Base-by-base conservation (phyloP, 1,140 invertebrate genomes). In the Vanessa atalanta region DNA sequence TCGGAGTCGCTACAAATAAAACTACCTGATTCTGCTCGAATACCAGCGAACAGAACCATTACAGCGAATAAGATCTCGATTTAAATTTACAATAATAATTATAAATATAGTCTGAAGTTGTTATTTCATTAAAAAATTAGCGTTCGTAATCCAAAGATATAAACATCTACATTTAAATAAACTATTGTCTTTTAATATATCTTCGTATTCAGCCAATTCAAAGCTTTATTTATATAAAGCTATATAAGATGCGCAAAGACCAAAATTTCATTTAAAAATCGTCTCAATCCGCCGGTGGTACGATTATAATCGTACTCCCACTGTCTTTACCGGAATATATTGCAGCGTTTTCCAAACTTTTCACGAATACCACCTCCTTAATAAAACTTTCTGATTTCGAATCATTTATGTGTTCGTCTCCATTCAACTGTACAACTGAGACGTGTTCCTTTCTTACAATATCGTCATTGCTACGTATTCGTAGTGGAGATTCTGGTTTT, bases 201-300 rank as follows among this genome's bases (percentile, higher is more conserved):
- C 16, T 9, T 23, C 16, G 20, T 23, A 57, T 20, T 57, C 53
- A 57, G 16, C 2, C 4, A 23, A 16, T 9, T 53, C n/a, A 16
- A 23, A 57, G 16, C 53, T 57, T 57, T 16, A 23, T 61, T 20
- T 9, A 43, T 63, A 48, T 48, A 61, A 70, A 70, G 68, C 68
- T 63, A 31, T 63, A 70, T 12, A 57, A 65, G 37, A 43, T 5
- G 20, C 6, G 63, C 63, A 20, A 47, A 16, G 14, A 65, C 63
- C 43, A 53, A 67, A 67, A 26, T 26, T 51, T 31, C 50, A 13
- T 16, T 13, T 31, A 11, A 55, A 53, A 53, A 2, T 68, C 31
- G 37, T 43, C 75, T 93, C 89, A 93, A 85, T 93, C 91, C 2
- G 91, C 88, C 7, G 91, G 91, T 43, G 89, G 90, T 14, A 93